Conservation (phyloP, 92 coral and sea anemone species). For the Epizoanthus rinbou region DNA sequence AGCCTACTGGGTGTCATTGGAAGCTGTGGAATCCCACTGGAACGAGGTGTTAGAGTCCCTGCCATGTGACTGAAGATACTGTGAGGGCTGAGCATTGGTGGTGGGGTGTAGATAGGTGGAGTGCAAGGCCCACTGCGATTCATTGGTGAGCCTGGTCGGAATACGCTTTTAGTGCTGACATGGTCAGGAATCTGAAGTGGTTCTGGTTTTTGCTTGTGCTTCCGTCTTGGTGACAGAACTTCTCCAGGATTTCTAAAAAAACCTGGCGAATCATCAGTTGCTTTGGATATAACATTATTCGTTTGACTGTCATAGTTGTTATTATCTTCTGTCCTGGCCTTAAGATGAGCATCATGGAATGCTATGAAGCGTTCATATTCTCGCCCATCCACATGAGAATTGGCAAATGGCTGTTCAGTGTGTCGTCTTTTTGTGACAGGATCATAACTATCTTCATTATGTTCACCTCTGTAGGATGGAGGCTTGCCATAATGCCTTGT, state of each 20-base stretch:
- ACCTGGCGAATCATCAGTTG: constrained; percentile 50
- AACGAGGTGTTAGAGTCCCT: constrained; percentile 86
- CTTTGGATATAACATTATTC: constrained; percentile 38
- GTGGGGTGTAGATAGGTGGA: constrained; percentile 96
- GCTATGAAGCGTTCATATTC: constrained; percentile 44
- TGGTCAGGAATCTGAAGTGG: constrained; percentile 91
- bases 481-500: constrained; percentile 30
- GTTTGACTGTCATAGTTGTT: constrained; percentile 47
- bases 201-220: constrained; percentile 88
- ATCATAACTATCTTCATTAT: constrained; percentile 32
- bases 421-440: constrained; percentile 53
- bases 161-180: constrained; percentile 59
- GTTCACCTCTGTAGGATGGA: constrained; percentile 21
- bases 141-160: constrained; percentile 73
- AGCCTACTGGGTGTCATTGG: constrained; percentile 97
- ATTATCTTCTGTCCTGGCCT: constrained; percentile 35
- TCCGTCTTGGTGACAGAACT: constrained; percentile 81
- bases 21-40: constrained; percentile 68
- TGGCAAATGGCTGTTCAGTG: constrained; percentile 31
- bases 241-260: constrained; percentile 88
- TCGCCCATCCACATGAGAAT: constrained; percentile 39
- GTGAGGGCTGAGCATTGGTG: constrained; percentile 98
- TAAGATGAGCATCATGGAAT: constrained; percentile 27
- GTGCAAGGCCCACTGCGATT: constrained; percentile 76
- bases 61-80: constrained; percentile 90